These are phyloP conservation scores for Ephydatia muelleri DNA, from an alignment of 37 sponge, comb jelly and placozoan species.

Conservation along the genomic window DNA sequence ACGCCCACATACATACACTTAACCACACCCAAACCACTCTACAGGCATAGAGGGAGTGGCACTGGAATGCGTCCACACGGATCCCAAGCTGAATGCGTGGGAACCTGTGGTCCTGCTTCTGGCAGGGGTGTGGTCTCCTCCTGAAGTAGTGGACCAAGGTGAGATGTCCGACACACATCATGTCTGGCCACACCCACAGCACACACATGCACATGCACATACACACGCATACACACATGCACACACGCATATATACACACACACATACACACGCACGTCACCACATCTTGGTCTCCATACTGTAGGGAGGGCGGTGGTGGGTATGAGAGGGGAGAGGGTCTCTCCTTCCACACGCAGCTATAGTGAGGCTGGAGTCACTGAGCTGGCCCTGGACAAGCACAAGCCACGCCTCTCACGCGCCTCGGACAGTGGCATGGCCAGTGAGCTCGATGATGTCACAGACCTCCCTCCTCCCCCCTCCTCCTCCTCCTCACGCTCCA, in stretches of 20 bases:
- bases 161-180: not conserved
- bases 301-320: not conserved
- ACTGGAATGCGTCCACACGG: slow-evolving; percentile 44
- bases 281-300: not conserved
- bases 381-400: slow-evolving; percentile 30
- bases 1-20: not conserved
- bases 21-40: slow-evolving; percentile 5
- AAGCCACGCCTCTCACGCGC: not conserved
- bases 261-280: not conserved
- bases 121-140: slow-evolving; percentile 37
- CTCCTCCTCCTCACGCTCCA: too few relatives aligned
- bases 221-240: not conserved
- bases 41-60: slow-evolving; percentile 29
- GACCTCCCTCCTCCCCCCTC: too few relatives aligned
- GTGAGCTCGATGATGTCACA: too few relatives aligned
- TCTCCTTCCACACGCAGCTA: not conserved
- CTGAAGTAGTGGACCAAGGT: not conserved
- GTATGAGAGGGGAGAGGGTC: not conserved
- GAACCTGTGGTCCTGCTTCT: slow-evolving; percentile 27
- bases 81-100: slow-evolving; percentile 35
- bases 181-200: not conserved
- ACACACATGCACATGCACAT: not conserved
- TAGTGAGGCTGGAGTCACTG: not conserved
- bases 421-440: too few relatives aligned
- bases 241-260: not conserved